phyloP scores from a whole-genome alignment of 2,113 vertebrate genomes.

The Cephalophus harveyi region DNA sequence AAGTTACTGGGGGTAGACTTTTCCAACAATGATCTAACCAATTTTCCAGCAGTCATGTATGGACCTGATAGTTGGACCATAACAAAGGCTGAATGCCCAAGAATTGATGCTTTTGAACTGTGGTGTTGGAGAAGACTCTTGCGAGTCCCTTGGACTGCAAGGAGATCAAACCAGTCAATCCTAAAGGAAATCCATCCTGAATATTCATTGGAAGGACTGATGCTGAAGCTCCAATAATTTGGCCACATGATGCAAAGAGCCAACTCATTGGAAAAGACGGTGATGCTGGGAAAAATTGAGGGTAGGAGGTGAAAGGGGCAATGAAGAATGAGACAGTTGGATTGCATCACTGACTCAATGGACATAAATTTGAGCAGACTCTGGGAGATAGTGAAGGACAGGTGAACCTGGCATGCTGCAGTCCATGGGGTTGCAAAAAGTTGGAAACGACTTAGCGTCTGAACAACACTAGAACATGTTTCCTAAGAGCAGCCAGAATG shows the following conservation, averaged over 20 bases:
- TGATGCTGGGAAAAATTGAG: not conserved
- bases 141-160: not conserved
- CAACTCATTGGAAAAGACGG: not conserved
- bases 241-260: not conserved
- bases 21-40: not conserved
- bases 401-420: not conserved
- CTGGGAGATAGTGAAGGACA: not conserved
- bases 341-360: not conserved
- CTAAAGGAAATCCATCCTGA: not conserved
- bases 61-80: not conserved
- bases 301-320: not conserved
- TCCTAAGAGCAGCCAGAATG: not conserved
- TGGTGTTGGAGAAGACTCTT: not conserved
- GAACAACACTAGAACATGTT: not conserved
- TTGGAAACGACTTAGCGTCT: not conserved
- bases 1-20: not conserved
- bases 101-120: not conserved
- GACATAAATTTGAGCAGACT: not conserved
- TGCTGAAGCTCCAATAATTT: not conserved
- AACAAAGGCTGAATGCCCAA: not conserved
- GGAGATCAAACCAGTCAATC: not conserved
- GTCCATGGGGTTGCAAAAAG: not conserved
- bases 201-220: not conserved
- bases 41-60: not conserved
- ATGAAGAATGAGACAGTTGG: not conserved